Evolutionary conservation across 2,113 vertebrate genomes (phyloP), one percentile per base, ranked within the genome.

Genomic region (Trogon melanurus): DNA sequence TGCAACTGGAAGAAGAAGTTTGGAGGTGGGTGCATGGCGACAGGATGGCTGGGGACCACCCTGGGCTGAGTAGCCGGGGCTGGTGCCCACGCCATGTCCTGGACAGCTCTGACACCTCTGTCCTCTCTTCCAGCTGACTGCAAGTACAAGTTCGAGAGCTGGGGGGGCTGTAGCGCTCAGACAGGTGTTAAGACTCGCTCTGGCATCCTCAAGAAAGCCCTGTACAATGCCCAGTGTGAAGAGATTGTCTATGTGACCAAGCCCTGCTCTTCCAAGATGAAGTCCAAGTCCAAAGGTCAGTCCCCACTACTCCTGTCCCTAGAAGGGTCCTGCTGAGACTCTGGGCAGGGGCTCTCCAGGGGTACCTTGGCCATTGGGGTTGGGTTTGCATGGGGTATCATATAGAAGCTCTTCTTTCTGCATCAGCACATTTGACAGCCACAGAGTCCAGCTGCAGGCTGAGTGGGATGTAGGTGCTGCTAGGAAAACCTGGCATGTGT

Each of bases 1-100:
- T 99, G 99, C 98, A 99, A 99, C 98, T 99, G 99, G 99, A 99
- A 99, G 97, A 99, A 99, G 97, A 98, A 99, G 89, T 99, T 99
- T 87, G 99, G 99, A 98, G 98, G 99, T 99, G 95, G 97, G 98
- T 62, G 8, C 13, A 1, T 51, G 51, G 44, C 3, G 1, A 5
- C 1, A 7, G n/a, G 21, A 13, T 38, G 32, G 15, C 14, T 56
- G 36, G 34, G 73, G n/a, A 38, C 32, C 26, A 23, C 44, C n/a
- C 26, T 62, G 69, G 47, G 15, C 29, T 70, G 34, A 26, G 27
- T 27, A 30, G 51, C n/a, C 0, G 0, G 16, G 56, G 32, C 41
- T 73, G 66, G 12, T n/a, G 30, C 23, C 66, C 19, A 8, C 0
- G 0, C 11, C 1, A 0, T 23, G 13, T 82, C 34, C 45, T 60